phyloP scores from a whole-genome alignment of 1,140 invertebrate species.

The Glomeris maerens region DNA sequence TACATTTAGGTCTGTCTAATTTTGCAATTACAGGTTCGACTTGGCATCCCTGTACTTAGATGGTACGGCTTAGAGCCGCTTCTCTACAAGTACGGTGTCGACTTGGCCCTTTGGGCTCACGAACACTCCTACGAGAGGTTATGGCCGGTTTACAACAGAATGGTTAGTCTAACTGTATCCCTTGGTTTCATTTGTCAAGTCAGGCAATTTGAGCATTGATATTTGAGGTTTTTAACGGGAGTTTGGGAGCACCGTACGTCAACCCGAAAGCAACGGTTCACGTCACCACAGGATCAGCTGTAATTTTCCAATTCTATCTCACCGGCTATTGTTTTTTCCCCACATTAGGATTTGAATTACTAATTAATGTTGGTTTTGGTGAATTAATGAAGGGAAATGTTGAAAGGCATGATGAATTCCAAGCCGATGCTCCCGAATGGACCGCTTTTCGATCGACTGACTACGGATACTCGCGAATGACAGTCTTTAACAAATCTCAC shows the following conservation, averaged over 20 bases:
- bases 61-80: conserved; percentile 58
- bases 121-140: conserved; percentile 90
- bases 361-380: too few species aligned
- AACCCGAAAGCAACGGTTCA: conserved; percentile 84
- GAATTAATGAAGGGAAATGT: conserved; percentile 41
- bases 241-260: conserved; percentile 53
- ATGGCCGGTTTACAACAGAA: conserved; percentile 79
- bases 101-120: conserved; percentile 88
- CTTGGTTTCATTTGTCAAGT: conserved; percentile 15
- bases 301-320: conserved; percentile 25
- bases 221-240: conserved; percentile 54
- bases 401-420: conserved; percentile 41
- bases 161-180: conserved; percentile 32
- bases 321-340: too few species aligned
- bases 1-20: not conserved
- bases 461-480: conserved; percentile 84
- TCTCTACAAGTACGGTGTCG: conserved; percentile 76
- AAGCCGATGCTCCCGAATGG: conserved; percentile 42
- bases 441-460: conserved; percentile 73
- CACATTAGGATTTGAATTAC: too few species aligned
- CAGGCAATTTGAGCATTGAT: not conserved
- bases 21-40: conserved; percentile 35
- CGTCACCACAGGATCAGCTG: conserved; percentile 82
- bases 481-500: conserved; percentile 66
- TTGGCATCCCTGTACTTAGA: conserved; percentile 50